These are phyloP conservation scores for Xenotilapia leptura DNA, from an alignment of 2,113 vertebrate species.

Conservation along the genomic window DNA sequence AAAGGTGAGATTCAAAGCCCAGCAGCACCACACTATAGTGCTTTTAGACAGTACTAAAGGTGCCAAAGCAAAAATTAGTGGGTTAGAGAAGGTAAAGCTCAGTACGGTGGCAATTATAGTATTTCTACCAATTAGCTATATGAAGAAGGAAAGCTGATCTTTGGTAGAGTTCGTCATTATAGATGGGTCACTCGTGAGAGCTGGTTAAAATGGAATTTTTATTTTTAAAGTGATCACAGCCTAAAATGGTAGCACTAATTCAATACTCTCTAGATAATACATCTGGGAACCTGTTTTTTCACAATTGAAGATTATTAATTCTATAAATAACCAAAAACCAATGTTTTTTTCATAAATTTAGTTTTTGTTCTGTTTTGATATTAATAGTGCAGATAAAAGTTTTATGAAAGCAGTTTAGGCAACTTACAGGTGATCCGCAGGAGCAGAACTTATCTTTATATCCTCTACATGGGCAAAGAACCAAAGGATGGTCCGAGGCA, in stretches of 20 bases:
- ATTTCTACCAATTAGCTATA: neutral
- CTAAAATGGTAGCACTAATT: neutral
- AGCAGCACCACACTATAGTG: neutral
- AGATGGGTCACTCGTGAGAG: neutral
- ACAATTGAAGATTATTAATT: neutral
- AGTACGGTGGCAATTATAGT: neutral
- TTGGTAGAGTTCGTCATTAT: neutral
- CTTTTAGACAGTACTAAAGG: neutral
- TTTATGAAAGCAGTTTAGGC: accelerated
- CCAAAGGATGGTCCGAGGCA: accelerated
- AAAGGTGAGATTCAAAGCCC: constrained; percentile 75
- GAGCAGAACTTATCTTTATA: neutral
- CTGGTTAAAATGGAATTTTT: neutral
- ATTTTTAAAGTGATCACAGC: neutral
- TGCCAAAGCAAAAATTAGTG: neutral
- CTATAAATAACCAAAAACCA: neutral
- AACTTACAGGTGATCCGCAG: accelerated
- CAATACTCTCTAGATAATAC: neutral
- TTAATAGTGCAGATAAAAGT: neutral
- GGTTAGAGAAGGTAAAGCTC: neutral
- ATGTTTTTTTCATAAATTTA: neutral
- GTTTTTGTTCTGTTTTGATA: neutral
- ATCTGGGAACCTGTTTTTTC: neutral
- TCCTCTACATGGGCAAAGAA: neutral
- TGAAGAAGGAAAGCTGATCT: neutral